Percentiles rank a stretch among this genome's conserved stretches.
Conservation (phyloP, 2,797 vertebrate genomes). For the Numenius phaeopus region DNA sequence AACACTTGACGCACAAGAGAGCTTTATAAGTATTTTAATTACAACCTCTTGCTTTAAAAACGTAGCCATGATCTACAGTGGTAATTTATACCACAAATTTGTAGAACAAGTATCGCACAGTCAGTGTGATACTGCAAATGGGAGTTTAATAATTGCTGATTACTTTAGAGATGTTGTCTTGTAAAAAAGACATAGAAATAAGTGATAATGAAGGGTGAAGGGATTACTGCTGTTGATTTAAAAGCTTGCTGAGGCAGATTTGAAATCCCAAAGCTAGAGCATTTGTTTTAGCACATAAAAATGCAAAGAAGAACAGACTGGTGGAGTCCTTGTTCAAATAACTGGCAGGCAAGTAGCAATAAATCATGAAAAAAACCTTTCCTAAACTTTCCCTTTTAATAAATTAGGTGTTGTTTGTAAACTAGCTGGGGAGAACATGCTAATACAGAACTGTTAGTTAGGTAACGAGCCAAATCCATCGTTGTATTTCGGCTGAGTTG, state of each 20-base stretch:
- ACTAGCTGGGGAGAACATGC: slow-evolving; percentile 23
- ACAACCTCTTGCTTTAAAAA: not conserved
- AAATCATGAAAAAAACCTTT: slow-evolving; percentile 20
- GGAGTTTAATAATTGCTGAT: slow-evolving; percentile 32
- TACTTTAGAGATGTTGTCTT: slow-evolving; percentile 18
- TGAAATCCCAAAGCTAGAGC: not conserved
- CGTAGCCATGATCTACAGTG: not conserved
- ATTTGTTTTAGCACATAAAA: slow-evolving; percentile 44
- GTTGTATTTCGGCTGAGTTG: not conserved
- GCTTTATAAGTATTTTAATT: not conserved
- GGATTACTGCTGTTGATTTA: slow-evolving; percentile 40
- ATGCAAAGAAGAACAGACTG: not conserved
- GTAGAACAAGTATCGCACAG: not conserved
- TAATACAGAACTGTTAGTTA: slow-evolving; percentile 5
- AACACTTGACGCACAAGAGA: not conserved
- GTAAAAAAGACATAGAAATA: slow-evolving; percentile 1
- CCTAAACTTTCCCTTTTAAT: slow-evolving; percentile 30
- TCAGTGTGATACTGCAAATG: not conserved
- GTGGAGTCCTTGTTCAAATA: not conserved
- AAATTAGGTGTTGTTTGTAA: slow-evolving; percentile 44
- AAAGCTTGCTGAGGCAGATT: slow-evolving; percentile 3
- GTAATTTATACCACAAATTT: not conserved
- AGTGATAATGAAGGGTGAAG: slow-evolving; percentile 8
- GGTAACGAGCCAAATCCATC: slow-evolving; percentile 45
- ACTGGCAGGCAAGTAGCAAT: slow-evolving; percentile 38